phyloP scores from a whole-genome alignment of 2,113 vertebrate species.

The Gasterosteus aculeatus region DNA sequence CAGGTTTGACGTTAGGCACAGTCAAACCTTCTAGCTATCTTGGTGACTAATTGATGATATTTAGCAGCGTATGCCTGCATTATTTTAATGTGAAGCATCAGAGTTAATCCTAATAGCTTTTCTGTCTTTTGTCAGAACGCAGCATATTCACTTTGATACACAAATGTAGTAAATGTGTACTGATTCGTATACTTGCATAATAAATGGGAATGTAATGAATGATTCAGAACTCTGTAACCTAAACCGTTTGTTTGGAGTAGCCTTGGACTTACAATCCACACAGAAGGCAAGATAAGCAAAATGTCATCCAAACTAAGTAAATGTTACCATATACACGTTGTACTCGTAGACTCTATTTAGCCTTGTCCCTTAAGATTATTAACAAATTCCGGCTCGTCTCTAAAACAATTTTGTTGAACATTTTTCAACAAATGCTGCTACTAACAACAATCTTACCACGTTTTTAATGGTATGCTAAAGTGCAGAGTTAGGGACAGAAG shows the following conservation, averaged over 20 bases:
- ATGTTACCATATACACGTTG: constrained; percentile 56
- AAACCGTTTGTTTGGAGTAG: constrained; percentile 52
- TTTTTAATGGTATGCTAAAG: constrained; percentile 1
- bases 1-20: neutral
- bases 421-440: neutral
- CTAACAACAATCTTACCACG: neutral
- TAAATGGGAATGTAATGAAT: constrained; percentile 34
- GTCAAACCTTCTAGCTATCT: constrained; percentile 8
- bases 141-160: neutral
- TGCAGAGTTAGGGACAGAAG: constrained; percentile 28
- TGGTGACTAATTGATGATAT: constrained; percentile 39
- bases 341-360: constrained; percentile 64
- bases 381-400: constrained; percentile 34
- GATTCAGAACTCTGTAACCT: constrained; percentile 32
- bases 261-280: constrained; percentile 46
- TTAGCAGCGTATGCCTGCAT: neutral
- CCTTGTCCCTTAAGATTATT: constrained; percentile 65
- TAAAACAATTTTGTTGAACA: constrained; percentile 9
- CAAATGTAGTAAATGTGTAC: neutral
- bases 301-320: constrained; percentile 40
- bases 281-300: constrained; percentile 53
- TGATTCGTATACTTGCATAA: constrained; percentile 18
- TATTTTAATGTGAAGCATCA: constrained; percentile 4
- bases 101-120: constrained; percentile 10
- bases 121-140: constrained; percentile 8